Evolutionary conservation across 2,888 invertebrate genomes (phyloP).

Genomic region (Galeruca laticollis): DNA sequence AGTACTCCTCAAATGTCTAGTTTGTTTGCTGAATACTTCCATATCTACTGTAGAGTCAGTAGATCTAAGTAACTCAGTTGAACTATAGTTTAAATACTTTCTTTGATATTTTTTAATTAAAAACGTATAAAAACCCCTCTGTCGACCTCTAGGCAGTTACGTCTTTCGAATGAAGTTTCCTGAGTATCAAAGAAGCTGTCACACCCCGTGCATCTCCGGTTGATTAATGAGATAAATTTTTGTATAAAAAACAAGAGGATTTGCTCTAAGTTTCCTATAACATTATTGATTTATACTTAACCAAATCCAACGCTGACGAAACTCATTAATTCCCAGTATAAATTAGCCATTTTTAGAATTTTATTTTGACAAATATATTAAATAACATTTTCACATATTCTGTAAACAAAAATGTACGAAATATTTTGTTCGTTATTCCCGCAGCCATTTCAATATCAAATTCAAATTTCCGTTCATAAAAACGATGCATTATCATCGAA

Average conservation of each 20-base stretch:
- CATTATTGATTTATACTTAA: conserved; percentile 24
- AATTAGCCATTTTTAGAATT: too few relatives aligned
- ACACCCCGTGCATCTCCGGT: conserved; percentile 30
- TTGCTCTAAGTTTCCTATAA: conserved; percentile 27
- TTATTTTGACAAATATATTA: too few relatives aligned
- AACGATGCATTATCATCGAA: conserved; percentile 24
- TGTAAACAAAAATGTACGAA: conserved; percentile 20
- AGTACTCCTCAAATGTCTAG: too few relatives aligned
- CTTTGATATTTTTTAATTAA: too few relatives aligned
- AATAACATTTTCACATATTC: not conserved
- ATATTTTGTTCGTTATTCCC: conserved; percentile 27
- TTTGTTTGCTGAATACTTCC: too few relatives aligned
- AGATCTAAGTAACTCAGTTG: too few relatives aligned
- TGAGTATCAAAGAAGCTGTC: conserved; percentile 47
- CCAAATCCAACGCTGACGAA: not conserved
- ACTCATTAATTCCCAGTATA: not conserved
- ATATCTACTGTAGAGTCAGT: too few relatives aligned
- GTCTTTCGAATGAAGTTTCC: conserved; percentile 41
- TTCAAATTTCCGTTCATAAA: conserved; percentile 26
- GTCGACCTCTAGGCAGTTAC: not conserved
- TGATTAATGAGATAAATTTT: conserved; percentile 54
- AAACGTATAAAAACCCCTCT: not conserved
- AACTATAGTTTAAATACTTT: too few relatives aligned
- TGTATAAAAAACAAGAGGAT: conserved; percentile 48
- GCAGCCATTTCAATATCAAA: conserved; percentile 26